Evolutionary conservation across 2,888 invertebrate species (phyloP), one percentile per base, ranked within the genome.

Genomic region (Temnothorax ravouxi): DNA sequence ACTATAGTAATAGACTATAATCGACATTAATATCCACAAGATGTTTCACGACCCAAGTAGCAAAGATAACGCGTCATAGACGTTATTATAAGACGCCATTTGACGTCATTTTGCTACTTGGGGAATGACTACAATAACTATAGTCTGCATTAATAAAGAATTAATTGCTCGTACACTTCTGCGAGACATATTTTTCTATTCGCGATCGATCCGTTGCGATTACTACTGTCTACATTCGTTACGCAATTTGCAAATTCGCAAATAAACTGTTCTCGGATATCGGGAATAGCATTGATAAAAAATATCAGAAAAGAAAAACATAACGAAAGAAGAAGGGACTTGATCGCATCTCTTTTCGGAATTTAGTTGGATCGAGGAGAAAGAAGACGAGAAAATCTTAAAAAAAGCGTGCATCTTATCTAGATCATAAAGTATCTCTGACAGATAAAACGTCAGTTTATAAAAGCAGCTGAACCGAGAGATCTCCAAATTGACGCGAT

Each of bases 231-330:
- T 69, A 69, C 29, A 29, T 13, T 69, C 1, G 18, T 69, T 69
- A 2, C n/a, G n/a, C 6, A 69, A 29, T 52, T 69, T 67, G 5
- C 0, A 13, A 69, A 50, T 34, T n/a, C 50, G 9, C n/a, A 52
- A 69, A 69, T n/a, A 69, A 34, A 13, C 50, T 62, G 52, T 50
- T 34, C 34, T 11, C 2, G 11, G 29, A 29, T n/a, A 69, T 69
- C 50, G 18, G 21, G 47, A 6, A 13, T 3, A 1, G 47, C 3
- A 8, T 15, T 15, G 25, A 69, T 50, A 34, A 69, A 50, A 50
- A 29, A 34, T 34, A 4, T 34, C 34, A 38, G 15, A 66, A 66
- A 66, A 21, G 21, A 66, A 25, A 15, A 1, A 0, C 2, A 11
- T 34, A n/a, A 62, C 34, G 11, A 38, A 15, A 59, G 15, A 29